Evolutionary conservation across 1,140 invertebrate genomes (phyloP), one percentile per base, ranked within the genome.

Genomic region (Drosophila willistoni): DNA sequence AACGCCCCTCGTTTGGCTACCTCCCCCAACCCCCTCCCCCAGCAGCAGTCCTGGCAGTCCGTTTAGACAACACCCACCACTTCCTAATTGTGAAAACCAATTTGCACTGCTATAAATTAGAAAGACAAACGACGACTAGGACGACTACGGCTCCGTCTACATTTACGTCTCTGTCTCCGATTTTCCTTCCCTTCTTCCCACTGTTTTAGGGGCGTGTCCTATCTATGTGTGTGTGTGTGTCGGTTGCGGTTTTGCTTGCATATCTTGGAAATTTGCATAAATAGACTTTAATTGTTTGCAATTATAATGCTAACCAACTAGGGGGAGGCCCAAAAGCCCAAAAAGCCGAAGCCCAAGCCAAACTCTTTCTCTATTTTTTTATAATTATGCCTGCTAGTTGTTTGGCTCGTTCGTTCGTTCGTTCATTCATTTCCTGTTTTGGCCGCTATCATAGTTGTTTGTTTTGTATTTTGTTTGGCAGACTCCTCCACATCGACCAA

Each of bases 271-370:
- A 87, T 87, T 87, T 87, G 81, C 84, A 89, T 87, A 87, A 87
- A 87, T 87, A 89, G 84, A 87, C 84, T 89, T 87, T 87, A 87
- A 87, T 87, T 87, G 84, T 87, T 87, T 89, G 84, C 84, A 87
- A 87, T 87, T 87, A 87, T 87, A 87, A 87, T 89, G 73, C 80
- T 68, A 80, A 72, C 64, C 55, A 71, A 39, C 13, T 57, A 41
- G 47, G 44, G 34, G 54, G 56, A 36, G 47, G 62, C 42, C 42
- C 42, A 29, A 36, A 29, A 36, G 42, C 19, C 56, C 54, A 64
- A 73, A 64, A 68, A 66, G 61, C 71, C 63, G 60, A 41, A 34
- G 54, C 41, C 36, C 55, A 67, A 39, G 39, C 36, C 7, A 64
- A 68, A 57, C 60, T 76, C 25, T 22, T n/a, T 34, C 19, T 56